phyloP scores from a whole-genome alignment of 1,140 invertebrate species.

The Orius laevigatus region DNA sequence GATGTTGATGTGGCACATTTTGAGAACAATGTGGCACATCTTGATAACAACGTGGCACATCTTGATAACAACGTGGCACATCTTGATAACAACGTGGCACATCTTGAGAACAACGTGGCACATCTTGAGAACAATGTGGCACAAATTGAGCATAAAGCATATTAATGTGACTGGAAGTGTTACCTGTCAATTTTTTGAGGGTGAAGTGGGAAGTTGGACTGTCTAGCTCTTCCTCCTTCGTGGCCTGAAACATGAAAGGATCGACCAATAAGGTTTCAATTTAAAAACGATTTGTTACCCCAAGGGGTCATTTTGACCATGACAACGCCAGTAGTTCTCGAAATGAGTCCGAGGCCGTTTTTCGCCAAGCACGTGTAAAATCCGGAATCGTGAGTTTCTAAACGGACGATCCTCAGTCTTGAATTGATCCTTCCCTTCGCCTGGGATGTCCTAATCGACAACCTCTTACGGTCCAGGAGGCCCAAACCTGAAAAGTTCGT shows the following conservation, averaged over 20 bases:
- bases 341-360: conserved; percentile 40
- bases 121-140: too few relatives aligned
- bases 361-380: conserved; percentile 50
- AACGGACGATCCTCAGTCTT: conserved; percentile 37
- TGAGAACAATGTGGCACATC: too few relatives aligned
- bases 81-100: too few relatives aligned
- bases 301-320: conserved; percentile 31
- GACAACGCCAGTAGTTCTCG: conserved; percentile 40
- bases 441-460: conserved; percentile 10
- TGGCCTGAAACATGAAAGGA: too few relatives aligned
- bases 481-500: conserved; percentile 6
- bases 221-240: conserved; percentile 4
- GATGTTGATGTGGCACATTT: too few relatives aligned
- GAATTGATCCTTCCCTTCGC: conserved; percentile 25
- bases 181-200: conserved; percentile 17
- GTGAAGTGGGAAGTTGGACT: conserved; percentile 11
- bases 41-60: too few relatives aligned
- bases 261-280: too few relatives aligned
- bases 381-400: conserved; percentile 48
- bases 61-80: too few relatives aligned
- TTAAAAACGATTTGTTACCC: too few relatives aligned
- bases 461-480: conserved; percentile 27
- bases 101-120: too few relatives aligned
- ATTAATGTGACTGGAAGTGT: too few relatives aligned
- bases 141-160: too few relatives aligned